A percentile compares a stretch with the other conserved stretches of the same genome.
These are phyloP conservation scores for Papilio polyxenes DNA, from an alignment of 1,140 invertebrate genomes.

Conservation along the genomic window DNA sequence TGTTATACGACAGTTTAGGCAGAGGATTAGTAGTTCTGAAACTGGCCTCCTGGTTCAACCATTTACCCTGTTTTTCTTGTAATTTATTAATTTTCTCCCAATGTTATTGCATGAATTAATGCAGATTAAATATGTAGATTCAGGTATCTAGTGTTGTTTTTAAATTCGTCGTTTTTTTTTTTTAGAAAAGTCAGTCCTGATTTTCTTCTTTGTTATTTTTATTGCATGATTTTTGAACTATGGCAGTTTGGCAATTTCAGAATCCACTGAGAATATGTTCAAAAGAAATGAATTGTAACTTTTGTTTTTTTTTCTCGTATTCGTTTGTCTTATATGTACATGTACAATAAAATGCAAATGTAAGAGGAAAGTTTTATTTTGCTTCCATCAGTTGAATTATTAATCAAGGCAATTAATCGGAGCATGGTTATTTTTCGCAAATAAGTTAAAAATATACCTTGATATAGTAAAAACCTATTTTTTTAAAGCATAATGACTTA, in stretches of 20 bases:
- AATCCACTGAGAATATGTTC: not conserved
- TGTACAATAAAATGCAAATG: no score
- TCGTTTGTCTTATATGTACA: not conserved
- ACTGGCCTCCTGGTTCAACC: no score
- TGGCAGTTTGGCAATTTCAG: not conserved
- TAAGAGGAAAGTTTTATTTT: not conserved
- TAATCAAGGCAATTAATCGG: no score
- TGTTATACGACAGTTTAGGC: no score
- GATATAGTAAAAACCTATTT: no score
- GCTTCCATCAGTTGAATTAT: no score
- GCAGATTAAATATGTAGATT: not conserved
- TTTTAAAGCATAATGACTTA: no score
- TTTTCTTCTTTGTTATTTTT: not conserved
- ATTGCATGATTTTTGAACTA: not conserved
- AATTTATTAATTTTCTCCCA: not conserved
- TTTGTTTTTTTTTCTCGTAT: constrained; percentile 3
- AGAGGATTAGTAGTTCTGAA: no score
- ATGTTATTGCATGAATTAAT: not conserved
- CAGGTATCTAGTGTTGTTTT: not conserved
- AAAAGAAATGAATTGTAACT: not conserved
- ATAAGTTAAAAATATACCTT: no score
- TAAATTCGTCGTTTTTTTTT: not conserved
- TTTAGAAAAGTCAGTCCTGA: not conserved
- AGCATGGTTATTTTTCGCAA: no score
- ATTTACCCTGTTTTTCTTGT: no score